A percentile compares a stretch with the other conserved stretches of the same genome.
These are phyloP conservation scores for Gila orcuttii DNA, from an alignment of 2,113 vertebrate species.

Conservation along the genomic window DNA sequence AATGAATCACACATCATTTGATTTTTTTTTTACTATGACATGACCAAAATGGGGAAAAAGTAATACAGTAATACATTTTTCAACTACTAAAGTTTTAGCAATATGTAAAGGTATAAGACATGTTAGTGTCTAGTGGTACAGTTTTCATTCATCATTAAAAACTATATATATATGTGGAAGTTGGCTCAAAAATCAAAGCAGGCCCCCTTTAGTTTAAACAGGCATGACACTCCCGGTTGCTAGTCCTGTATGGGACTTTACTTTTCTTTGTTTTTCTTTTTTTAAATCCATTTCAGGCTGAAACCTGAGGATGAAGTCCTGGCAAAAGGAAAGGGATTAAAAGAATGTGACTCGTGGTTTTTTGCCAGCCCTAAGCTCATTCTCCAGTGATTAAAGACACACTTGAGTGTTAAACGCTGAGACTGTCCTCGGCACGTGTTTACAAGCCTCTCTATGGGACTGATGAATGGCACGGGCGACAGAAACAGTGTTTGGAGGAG, in stretches of 20 bases:
- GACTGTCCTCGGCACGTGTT: slow-evolving; percentile 40
- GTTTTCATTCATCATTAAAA: not conserved
- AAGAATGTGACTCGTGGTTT: slow-evolving; percentile 43
- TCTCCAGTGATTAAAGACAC: slow-evolving; percentile 59
- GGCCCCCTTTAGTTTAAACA: slow-evolving; percentile 1
- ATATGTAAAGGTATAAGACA: not conserved
- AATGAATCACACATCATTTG: not conserved
- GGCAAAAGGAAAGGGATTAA: slow-evolving; percentile 39
- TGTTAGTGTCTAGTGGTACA: not conserved
- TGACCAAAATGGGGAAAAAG: not conserved
- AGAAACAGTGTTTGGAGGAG: slow-evolving; percentile 46
- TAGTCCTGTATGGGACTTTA: not conserved
- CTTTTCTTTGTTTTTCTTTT: not conserved
- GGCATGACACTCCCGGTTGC: not conserved
- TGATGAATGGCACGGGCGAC: slow-evolving; percentile 52
- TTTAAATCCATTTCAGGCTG: slow-evolving; percentile 5
- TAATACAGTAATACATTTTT: not conserved
- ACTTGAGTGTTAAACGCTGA: slow-evolving; percentile 48
- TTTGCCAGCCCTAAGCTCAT: slow-evolving; percentile 51
- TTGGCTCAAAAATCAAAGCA: not conserved
- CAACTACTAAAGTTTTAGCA: not conserved
- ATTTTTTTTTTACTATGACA: not conserved
- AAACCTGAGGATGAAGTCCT: slow-evolving; percentile 19
- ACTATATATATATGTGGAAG: no score
- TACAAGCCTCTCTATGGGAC: slow-evolving; percentile 54